Base-by-base conservation (phyloP, 2,888 invertebrate species). In the Clusia tigrina region DNA sequence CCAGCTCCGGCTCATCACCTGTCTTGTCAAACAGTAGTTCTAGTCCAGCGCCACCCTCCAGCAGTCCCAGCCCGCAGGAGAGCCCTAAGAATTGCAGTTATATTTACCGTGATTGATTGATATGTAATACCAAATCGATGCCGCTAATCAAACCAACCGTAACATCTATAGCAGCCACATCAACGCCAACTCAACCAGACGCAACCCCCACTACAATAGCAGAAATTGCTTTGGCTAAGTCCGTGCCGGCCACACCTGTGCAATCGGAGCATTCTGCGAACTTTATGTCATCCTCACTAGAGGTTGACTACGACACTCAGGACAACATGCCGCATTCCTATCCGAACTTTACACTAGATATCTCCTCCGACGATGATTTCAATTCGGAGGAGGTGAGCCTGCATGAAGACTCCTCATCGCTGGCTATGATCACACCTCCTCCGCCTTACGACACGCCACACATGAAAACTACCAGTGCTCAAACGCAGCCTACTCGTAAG, bases 61-160 rank as follows among this genome's bases (percentile, higher is more conserved):
- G 84, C 77, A 84, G 84, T 73, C 84, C 84, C 72, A 84, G 84
- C 79, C 84, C 84, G 76, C 84, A 84, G 78, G 84, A 84, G 76
- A 84, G 84, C 79, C 84, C 84, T 68, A 84, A 84, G 80, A 84
- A 84, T 76, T 84, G 84, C 78, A 84, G 84, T 71, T 84, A 84
- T 71, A 84, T 84, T 77, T 84, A 84, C 76, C 82, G 84, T 80
- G 84, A 84, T 83, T 84, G 84, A 84, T 84, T 84, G 81, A 81
- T 82, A 81, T 82, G 81, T 73, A 83, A 83, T 74, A 83, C 83
- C 72, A 83, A 83, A 81, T 83, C 83, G 73, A 83, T 83, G 83
- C 82, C 83, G 74, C 77, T 80, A 74, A 81, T 83, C 70, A 78
- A 79, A 76, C 71, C 77, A 23, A 54, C 26, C 23, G 46, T 25